These are phyloP conservation scores for Labeo rohita DNA, from an alignment of 2,113 vertebrate genomes.

Conservation along the genomic window DNA sequence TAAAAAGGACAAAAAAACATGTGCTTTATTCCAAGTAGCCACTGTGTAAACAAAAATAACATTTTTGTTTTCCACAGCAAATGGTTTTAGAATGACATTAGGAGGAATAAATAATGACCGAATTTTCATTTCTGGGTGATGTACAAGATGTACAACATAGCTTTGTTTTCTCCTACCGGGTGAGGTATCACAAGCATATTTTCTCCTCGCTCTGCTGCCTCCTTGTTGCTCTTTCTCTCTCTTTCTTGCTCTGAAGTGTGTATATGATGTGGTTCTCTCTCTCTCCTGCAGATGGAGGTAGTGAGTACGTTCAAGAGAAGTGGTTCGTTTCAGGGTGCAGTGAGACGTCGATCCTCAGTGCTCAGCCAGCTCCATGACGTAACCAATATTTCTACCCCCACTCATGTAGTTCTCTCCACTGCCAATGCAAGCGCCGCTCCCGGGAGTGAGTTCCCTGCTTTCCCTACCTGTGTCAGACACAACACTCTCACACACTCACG, in stretches of 20 bases:
- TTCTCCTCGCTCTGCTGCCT: slow-evolving; percentile 26
- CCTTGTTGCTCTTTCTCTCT: not conserved
- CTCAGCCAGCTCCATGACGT: slow-evolving; percentile 94
- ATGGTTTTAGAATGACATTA: not conserved
- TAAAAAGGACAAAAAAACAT: not conserved
- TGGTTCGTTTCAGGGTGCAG: slow-evolving; percentile 93
- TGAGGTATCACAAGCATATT: slow-evolving; percentile 39
- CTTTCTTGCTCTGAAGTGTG: slow-evolving; percentile 28
- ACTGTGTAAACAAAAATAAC: not conserved
- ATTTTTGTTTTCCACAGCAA: not conserved
- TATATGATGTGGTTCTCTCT: slow-evolving; percentile 83
- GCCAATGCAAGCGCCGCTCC: slow-evolving; percentile 88
- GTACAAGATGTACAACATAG: not conserved
- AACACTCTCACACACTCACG: slow-evolving; percentile 56
- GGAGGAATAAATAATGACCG: not conserved
- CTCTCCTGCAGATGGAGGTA: slow-evolving; percentile 97
- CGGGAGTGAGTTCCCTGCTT: slow-evolving; percentile 90
- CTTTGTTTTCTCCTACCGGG: slow-evolving; percentile 12
- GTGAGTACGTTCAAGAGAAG: slow-evolving; percentile 98
- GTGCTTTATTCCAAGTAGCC: not conserved
- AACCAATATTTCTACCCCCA: slow-evolving; percentile 97
- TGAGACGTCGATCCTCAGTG: slow-evolving; percentile 90
- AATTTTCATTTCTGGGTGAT: not conserved
- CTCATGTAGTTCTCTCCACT: slow-evolving; percentile 92
- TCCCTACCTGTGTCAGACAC: slow-evolving; percentile 58